phyloP scores from a whole-genome alignment of 2,888 invertebrate genomes.

The Spodoptera exigua region DNA sequence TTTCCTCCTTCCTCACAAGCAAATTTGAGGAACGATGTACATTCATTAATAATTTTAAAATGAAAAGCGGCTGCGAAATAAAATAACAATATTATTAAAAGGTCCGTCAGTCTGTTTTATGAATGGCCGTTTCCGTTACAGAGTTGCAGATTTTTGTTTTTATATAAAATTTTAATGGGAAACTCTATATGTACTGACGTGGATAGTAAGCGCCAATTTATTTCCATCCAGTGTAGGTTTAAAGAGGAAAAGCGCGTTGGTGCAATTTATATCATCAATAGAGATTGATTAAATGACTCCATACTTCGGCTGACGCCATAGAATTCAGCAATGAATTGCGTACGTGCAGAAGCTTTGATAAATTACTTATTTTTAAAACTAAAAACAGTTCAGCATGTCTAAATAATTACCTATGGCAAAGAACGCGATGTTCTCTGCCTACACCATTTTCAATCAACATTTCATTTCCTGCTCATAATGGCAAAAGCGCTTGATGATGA shows the following conservation, averaged over 20 bases:
- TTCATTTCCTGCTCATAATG: conserved; percentile 41
- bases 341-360: neutral
- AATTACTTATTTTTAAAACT: conserved; percentile 3
- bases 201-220: conserved; percentile 37
- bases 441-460: conserved; percentile 35
- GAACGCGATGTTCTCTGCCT: conserved; percentile 10
- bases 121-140: conserved; percentile 53
- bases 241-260: conserved; percentile 43
- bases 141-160: conserved; percentile 43
- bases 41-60: conserved; percentile 63
- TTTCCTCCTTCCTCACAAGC: conserved; percentile 27
- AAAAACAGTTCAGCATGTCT: neutral
- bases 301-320: conserved; percentile 24
- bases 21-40: conserved; percentile 41
- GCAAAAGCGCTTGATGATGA: conserved; percentile 20
- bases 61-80: conserved; percentile 56
- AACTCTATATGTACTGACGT: conserved; percentile 21
- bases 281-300: conserved; percentile 44
- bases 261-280: conserved; percentile 46
- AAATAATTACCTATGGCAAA: conserved; percentile 26
- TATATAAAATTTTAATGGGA: conserved; percentile 37
- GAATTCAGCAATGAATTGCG: conserved; percentile 6
- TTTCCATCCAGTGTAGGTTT: conserved; percentile 35
- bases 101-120: conserved; percentile 56
- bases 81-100: conserved; percentile 67